Evolutionary conservation across 2,113 vertebrate genomes (phyloP).

Genomic region (Oryzias celebensis): DNA sequence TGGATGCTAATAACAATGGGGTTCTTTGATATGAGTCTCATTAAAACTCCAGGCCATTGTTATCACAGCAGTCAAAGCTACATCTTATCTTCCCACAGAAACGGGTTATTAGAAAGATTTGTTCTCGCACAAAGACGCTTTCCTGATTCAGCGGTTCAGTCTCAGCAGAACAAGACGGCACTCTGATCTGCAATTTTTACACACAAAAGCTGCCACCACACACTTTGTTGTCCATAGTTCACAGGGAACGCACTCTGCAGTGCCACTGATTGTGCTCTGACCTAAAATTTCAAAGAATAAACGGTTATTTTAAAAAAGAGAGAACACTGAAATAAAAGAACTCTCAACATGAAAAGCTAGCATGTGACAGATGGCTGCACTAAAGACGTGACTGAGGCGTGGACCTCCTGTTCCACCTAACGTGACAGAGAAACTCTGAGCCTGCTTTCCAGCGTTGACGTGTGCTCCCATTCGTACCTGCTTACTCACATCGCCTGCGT

Average conservation of each 20-base stretch:
- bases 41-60: constrained; percentile 46
- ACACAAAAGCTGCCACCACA: constrained; percentile 13
- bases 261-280: constrained; percentile 26
- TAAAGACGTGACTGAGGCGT: constrained; percentile 40
- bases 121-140: constrained; percentile 41
- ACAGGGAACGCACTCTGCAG: constrained; percentile 19
- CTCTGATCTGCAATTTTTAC: constrained; percentile 59
- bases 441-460: not conserved
- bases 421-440: constrained; percentile 21
- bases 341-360: constrained; percentile 9
- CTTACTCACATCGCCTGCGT: not conserved
- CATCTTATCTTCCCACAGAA: constrained; percentile 45
- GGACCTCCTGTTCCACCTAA: constrained; percentile 33
- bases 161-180: constrained; percentile 31
- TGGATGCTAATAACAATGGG: constrained; percentile 39
- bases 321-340: constrained; percentile 13
- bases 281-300: constrained; percentile 38
- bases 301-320: constrained; percentile 5
- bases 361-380: constrained; percentile 33
- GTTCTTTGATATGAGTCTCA: constrained; percentile 55
- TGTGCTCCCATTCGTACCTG: not conserved
- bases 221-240: constrained; percentile 34
- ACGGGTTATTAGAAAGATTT: constrained; percentile 56
- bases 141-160: constrained; percentile 42
- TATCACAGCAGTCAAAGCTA: constrained; percentile 34